Evolutionary conservation across 2,888 invertebrate species (phyloP), one percentile per base, ranked within the genome.

Genomic region (Caenorhabditis becei): DNA sequence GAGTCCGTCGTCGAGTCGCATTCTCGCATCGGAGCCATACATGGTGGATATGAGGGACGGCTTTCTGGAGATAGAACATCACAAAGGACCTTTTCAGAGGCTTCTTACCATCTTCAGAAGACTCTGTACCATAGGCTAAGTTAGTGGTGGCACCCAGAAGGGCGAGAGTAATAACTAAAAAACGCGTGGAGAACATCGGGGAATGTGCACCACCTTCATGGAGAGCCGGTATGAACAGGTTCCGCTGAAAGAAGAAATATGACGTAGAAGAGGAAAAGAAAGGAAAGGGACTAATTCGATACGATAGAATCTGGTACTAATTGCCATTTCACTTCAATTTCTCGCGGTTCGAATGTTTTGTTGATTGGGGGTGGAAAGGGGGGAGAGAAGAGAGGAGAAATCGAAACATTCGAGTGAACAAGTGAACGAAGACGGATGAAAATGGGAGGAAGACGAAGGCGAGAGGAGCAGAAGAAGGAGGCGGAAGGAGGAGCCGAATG

Each of bases 11-110:
- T 18, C 1, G 16, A 8, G 16, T 79, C 79, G 79, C 79, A 79
- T 44, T 62, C 28, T 53, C 70, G 44, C 79, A 79, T 79, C 47
- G 79, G 79, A 20, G 79, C 49, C 3, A 62, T 1, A 54, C 79
- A 79, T 72, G 28, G 1, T 62, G 72, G 58, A 32, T 18, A 47
- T 0, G 47, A 24, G 28, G 44, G 18, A 11, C n/a, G 54, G 7
- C 28, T 28, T 16, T 71, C 63, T 62, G 62, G 20, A n/a, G n/a
- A n/a, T n/a, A n/a, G n/a, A n/a, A n/a, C n/a, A n/a, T n/a, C n/a
- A n/a, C n/a, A 61, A 10, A 35, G 10, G 35, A 35, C 35, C 7
- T 8, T 35, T 41, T 41, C 16, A 32, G 41, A 41, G 41, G 16
- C 1, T 5, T 18, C 44, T 56, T 24, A 70, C 70, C 61, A 51